Conservation (phyloP, 2,888 invertebrate genomes). For the Tethea ocularis region DNA sequence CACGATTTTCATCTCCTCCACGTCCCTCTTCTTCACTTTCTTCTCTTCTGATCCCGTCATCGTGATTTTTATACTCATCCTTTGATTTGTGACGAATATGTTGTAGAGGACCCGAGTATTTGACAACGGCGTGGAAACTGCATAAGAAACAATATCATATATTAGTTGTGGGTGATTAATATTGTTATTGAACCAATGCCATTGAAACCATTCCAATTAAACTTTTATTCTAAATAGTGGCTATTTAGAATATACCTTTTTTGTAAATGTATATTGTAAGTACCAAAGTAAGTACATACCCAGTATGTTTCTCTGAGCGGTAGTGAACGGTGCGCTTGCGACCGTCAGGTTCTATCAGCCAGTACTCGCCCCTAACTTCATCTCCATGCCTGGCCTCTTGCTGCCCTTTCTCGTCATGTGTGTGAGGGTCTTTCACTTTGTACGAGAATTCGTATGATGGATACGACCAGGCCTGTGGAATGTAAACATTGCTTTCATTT, state of each 20-base stretch:
- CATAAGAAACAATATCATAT: conserved; percentile 5
- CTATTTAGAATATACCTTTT: no score
- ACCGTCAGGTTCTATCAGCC: conserved; percentile 81
- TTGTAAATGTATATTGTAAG: no score
- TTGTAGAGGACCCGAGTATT: conserved; percentile 40
- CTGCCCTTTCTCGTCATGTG: conserved; percentile 81
- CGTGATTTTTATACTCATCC: conserved; percentile 13
- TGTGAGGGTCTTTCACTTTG: conserved; percentile 81
- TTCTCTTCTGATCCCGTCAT: conserved; percentile 12
- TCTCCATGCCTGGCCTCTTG: conserved; percentile 78
- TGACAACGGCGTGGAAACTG: conserved; percentile 45
- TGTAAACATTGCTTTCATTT: conserved; percentile 2
- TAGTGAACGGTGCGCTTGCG: conserved; percentile 78
- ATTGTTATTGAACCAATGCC: no score
- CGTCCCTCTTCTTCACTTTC: conserved; percentile 12
- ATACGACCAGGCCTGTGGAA: conserved; percentile 67
- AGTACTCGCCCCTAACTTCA: conserved; percentile 79
- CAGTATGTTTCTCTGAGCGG: conserved; percentile 77
- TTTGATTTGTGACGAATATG: conserved; percentile 26
- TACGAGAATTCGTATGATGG: conserved; percentile 82
- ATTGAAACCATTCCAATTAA: no score
- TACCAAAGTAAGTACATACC: conserved; percentile 48
- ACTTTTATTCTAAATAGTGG: no score
- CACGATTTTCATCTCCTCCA: background rate
- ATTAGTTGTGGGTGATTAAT: background rate